phyloP scores from a whole-genome alignment of 2,888 invertebrate species.

The Spilosoma lubricipeda region DNA sequence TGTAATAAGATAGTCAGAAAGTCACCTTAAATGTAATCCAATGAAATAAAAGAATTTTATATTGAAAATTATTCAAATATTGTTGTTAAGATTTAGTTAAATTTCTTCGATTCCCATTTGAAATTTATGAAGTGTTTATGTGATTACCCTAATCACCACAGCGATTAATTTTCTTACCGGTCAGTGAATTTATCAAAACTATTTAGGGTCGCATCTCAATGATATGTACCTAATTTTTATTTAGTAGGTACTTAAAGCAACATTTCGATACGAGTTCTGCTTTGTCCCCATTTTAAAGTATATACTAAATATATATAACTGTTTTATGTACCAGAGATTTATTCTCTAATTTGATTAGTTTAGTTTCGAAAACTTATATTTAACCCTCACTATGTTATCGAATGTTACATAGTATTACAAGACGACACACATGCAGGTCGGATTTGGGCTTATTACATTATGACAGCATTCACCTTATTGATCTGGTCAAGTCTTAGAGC shows the following conservation, averaged over 20 bases:
- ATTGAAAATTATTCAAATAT: constrained; percentile 9
- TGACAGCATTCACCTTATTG: too few species aligned
- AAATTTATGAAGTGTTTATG: constrained; percentile 30
- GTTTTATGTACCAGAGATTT: background rate
- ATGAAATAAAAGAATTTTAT: background rate
- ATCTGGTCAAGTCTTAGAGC: too few species aligned
- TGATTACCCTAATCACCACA: constrained; percentile 32
- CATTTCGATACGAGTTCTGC: background rate
- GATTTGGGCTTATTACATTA: background rate
- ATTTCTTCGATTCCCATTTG: constrained; percentile 10
- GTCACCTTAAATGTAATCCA: background rate
- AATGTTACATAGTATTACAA: background rate
- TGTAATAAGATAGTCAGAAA: background rate
- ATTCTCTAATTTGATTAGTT: background rate
- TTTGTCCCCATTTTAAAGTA: background rate
- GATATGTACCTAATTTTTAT: background rate
- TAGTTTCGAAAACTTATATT: background rate
- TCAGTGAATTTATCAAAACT: constrained; percentile 33
- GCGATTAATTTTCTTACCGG: constrained; percentile 26
- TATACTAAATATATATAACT: background rate
- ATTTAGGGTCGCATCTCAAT: constrained; percentile 3
- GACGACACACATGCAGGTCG: background rate
- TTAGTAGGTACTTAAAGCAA: background rate
- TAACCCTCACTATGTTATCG: background rate
- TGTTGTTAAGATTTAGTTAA: constrained; percentile 3